Evolutionary conservation across 2,113 vertebrate species (phyloP).

Genomic region (Antechinus stuartii): DNA sequence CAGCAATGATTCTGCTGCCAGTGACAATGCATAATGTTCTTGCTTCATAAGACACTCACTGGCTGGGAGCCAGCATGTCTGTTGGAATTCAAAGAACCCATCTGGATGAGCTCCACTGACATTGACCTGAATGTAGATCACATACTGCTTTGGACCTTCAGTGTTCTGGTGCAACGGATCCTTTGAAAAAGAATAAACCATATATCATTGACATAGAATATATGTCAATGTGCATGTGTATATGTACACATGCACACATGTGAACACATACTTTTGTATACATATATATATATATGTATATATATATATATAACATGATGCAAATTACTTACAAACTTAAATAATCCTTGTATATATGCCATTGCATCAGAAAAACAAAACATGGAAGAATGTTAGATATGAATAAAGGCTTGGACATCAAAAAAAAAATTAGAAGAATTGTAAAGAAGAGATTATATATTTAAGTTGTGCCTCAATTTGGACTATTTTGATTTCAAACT

Average conservation of each 20-base stretch:
- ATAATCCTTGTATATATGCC: not conserved
- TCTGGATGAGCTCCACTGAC: slow-evolving; percentile 42
- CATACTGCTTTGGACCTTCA: slow-evolving; percentile 43
- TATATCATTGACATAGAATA: slow-evolving; percentile 30
- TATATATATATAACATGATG: not conserved
- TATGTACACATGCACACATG: not conserved
- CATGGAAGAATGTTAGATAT: not conserved
- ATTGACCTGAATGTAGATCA: slow-evolving; percentile 55
- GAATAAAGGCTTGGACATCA: not conserved
- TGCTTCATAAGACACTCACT: slow-evolving; percentile 26
- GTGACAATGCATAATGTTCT: slow-evolving; percentile 40
- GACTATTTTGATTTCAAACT: not conserved
- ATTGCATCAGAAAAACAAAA: not conserved
- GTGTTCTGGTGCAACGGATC: slow-evolving; percentile 36
- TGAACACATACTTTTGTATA: not conserved
- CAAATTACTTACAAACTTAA: too few relatives aligned
- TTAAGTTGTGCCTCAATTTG: not conserved
- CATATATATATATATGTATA: not conserved
- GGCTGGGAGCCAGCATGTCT: slow-evolving; percentile 50
- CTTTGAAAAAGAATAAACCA: slow-evolving; percentile 53
- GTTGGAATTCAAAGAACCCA: slow-evolving; percentile 54
- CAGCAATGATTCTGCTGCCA: slow-evolving; percentile 23
- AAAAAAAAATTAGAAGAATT: not conserved
- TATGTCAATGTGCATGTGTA: not conserved
- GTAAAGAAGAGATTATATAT: not conserved